These are phyloP conservation scores for Hydra vulgaris DNA, from an alignment of 30 jellyfish, hydroid and myxozoan species.

Conservation along the genomic window DNA sequence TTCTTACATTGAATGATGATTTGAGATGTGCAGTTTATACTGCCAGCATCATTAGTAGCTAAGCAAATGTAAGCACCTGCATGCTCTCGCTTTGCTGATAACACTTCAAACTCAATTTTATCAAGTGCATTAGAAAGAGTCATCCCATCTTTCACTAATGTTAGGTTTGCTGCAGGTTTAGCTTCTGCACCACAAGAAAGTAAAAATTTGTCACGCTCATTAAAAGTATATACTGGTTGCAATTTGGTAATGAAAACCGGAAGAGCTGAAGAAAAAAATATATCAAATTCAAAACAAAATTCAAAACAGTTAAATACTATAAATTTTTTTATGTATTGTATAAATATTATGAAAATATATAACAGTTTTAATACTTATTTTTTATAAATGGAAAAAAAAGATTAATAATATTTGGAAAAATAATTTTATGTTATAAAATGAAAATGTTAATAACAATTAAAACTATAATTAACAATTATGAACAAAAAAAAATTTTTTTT, in stretches of 20 bases:
- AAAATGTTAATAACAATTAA: too few relatives aligned
- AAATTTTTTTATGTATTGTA: too few relatives aligned
- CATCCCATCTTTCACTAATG: neutral
- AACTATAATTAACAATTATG: too few relatives aligned
- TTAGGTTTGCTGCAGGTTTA: neutral
- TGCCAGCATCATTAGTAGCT: constrained; percentile 69
- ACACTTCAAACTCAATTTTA: neutral
- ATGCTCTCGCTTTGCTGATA: neutral
- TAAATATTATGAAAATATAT: too few relatives aligned
- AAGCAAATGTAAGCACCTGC: constrained; percentile 49
- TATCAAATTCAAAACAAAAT: too few relatives aligned
- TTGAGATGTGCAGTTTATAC: neutral
- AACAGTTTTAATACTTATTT: too few relatives aligned
- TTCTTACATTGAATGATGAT: constrained; percentile 58
- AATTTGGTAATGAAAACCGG: neutral
- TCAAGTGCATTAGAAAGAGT: neutral
- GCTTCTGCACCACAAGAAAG: neutral
- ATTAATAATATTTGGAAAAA: too few relatives aligned
- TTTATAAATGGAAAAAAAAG: too few relatives aligned
- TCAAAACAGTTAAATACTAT: too few relatives aligned
- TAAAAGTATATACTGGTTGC: neutral
- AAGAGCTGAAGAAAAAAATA: neutral
- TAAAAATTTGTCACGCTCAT: neutral
- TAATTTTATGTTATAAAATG: too few relatives aligned
- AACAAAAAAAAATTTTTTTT: too few relatives aligned